phyloP scores from a whole-genome alignment of 2,888 invertebrate species.

The Drosophila algonquin region DNA sequence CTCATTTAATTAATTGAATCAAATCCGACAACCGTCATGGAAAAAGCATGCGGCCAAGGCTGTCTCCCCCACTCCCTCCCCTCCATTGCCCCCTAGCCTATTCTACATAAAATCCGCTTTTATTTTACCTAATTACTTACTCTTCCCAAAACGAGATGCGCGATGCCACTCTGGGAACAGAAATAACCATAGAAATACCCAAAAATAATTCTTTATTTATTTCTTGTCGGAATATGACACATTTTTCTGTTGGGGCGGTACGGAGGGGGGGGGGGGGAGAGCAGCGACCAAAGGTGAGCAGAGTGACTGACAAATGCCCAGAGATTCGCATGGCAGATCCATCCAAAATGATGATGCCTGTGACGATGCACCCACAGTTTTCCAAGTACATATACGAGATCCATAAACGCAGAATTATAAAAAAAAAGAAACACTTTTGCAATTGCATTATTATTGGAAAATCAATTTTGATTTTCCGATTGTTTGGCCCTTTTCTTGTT shows the following conservation, averaged over 20 bases:
- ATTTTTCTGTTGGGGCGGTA: slow-evolving; percentile 30
- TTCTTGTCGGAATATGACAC: slow-evolving; percentile 54
- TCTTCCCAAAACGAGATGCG: slow-evolving; percentile 2
- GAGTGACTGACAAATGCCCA: slow-evolving; percentile 42
- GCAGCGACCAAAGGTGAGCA: slow-evolving; percentile 35
- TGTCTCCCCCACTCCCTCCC: not conserved
- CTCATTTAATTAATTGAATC: slow-evolving; percentile 54
- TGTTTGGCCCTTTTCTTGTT: not conserved
- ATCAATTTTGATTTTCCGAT: too few species aligned
- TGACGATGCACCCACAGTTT: slow-evolving; percentile 21
- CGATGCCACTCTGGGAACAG: slow-evolving; percentile 16
- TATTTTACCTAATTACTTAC: slow-evolving; percentile 23
- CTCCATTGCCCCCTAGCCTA: slow-evolving; percentile 2
- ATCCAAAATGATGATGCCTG: slow-evolving; percentile 10
- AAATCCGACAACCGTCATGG: slow-evolving; percentile 45
- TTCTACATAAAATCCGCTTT: not conserved
- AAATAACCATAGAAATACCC: slow-evolving; percentile 22
- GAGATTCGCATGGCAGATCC: slow-evolving; percentile 25
- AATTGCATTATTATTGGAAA: too few species aligned
- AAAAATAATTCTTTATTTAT: slow-evolving; percentile 35
- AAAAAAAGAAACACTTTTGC: too few species aligned
- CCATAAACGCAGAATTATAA: slow-evolving; percentile 12
- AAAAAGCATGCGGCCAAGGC: slow-evolving; percentile 41
- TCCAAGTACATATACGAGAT: slow-evolving; percentile 6
- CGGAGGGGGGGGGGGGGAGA: not conserved